Base-by-base conservation (phyloP, 2,113 vertebrate genomes). In the Oryzias curvinotus region DNA sequence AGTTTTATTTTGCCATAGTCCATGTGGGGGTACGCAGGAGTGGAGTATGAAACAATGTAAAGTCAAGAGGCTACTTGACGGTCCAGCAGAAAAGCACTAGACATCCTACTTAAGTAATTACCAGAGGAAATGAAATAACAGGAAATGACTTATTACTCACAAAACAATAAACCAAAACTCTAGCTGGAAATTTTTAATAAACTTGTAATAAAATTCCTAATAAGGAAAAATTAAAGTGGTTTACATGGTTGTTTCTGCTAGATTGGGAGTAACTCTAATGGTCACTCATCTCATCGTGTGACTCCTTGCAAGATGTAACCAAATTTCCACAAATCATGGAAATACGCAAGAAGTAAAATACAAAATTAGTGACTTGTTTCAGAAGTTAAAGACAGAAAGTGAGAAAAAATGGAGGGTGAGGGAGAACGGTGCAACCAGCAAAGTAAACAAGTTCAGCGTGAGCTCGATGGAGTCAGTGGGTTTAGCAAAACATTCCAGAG, bases 401-500 rank as follows among this genome's bases (percentile, higher is more conserved):
- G 80, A 75, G 64, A 77, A 77, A 78, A 79, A 57, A 51, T 7
- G 21, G 68, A 80, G 52, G 62, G 81, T 65, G 79, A 83, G 69
- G 53, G 68, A 73, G 80, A 49, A 46, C 2, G 44, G 83, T 55
- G 59, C 70, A 71, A 73, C 68, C 71, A 82, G 83, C 71, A 88
- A 90, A 88, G 88, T 83, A 90, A 92, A 92, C 83, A 91, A 61
- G 69, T 82, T 88, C 73, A 82, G 81, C 75, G 55, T 82, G 80
- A 88, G 81, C 73, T 80, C 65, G 76, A 59, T 54, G 54, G 85
- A 90, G 91, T 90, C 88, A 90, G 62, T 73, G 86, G 75, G 91
- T 91, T 92, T 90, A 92, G 85, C 73, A 92, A 91, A 92, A 91
- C 90, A 92, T 91, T 92, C 89, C 89, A 81, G 70, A 73, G 78